Base-by-base conservation (phyloP, 30 jellyfish, hydroid and myxozoan genomes). In the Pseudorhiza aurosa region DNA sequence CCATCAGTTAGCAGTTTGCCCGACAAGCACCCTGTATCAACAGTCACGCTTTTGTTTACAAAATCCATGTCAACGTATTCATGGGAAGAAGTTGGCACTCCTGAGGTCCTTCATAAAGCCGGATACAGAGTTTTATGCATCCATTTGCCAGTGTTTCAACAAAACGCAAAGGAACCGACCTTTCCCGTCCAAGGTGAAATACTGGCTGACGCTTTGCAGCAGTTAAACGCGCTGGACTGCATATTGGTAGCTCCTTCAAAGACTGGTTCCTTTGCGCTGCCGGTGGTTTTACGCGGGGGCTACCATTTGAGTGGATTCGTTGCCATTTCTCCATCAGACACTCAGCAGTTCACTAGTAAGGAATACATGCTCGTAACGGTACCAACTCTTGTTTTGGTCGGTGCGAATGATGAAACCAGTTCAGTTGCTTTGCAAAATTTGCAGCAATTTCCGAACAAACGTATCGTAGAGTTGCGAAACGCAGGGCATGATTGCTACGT, bases 261-360 rank as follows among this genome's bases (percentile, higher is more conserved):
- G 56, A 73, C 89, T 22, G 96, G 96, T 18, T 60, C 96, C 6
- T 85, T 49, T 37, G 96, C 86, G 28, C 5, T 85, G 50, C 96
- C 96, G 21, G 65, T 85, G 55, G 90, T 85, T 46, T n/a, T 73
- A 50, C 81, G 95, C 6, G 87, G 95, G 19, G 82, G 87, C 7
- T 71, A 46, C 11, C 58, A 57, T 27, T 31, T 85, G 1, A 75
- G 70, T 19, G 96, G 87, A 28, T 85, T 85, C 30, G 90, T 85
- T 12, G 78, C 96, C 3, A 75, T 85, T 15, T 70, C 89, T 11
- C 96, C 96, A 0, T 29, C 31, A 10, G 81, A 60, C 30, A 51
- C 83, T 15, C 86, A 62, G 63, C 42, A 37, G 19, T 85, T 73
- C 39, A 72, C 85, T 1, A 37, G 36, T 4, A 74, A 56, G 25